Conservation (phyloP, 1,140 invertebrate species). For the Bombus confusus region DNA sequence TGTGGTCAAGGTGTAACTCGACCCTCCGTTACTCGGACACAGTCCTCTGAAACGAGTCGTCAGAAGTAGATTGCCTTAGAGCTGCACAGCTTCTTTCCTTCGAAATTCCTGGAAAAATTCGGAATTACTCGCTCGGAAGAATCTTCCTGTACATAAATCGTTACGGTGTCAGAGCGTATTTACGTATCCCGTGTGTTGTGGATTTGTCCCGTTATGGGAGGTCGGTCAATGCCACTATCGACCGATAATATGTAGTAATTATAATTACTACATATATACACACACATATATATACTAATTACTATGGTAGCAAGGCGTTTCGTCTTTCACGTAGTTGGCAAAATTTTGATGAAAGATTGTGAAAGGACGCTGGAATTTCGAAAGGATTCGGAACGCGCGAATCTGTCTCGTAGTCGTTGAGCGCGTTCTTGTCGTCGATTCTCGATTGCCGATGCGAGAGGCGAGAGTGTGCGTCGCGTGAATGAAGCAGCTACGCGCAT, state of each 20-base stretch:
- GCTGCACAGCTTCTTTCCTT: neutral
- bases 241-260: neutral
- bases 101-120: constrained; percentile 25
- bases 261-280: neutral
- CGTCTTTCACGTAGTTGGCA: neutral
- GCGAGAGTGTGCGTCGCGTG: constrained; percentile 39
- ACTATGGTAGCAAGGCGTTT: neutral
- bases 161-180: constrained; percentile 17
- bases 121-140: constrained; percentile 8
- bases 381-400: no score
- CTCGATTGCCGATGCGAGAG: constrained; percentile 5
- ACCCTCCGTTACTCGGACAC: constrained; percentile 55
- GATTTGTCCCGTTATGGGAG: constrained; percentile 17
- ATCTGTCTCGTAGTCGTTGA: no score
- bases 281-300: no score
- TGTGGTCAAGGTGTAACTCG: constrained; percentile 56
- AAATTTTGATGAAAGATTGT: no score
- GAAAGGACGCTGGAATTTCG: no score
- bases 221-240: neutral
- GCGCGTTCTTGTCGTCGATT: neutral
- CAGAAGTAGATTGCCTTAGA: constrained; percentile 47
- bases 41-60: constrained; percentile 47
- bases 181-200: neutral
- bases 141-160: neutral
- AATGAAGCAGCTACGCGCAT: constrained; percentile 53